phyloP scores from a whole-genome alignment of 1,140 invertebrate species.

The Bombus confusus region DNA sequence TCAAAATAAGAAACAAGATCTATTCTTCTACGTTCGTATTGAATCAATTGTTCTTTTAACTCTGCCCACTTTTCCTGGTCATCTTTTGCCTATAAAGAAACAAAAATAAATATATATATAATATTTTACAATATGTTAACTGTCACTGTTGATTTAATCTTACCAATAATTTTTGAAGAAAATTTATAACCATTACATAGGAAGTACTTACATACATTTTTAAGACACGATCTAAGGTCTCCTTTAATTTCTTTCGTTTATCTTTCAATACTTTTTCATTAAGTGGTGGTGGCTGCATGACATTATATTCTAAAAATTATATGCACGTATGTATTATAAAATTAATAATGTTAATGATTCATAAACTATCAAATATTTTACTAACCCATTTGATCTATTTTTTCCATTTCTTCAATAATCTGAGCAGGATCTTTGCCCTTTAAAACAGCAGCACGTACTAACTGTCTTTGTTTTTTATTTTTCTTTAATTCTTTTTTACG shows the following conservation, averaged over 20 bases:
- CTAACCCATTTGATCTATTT: conserved; percentile 98
- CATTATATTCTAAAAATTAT: conserved; percentile 93
- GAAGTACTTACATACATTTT: conserved; percentile 96
- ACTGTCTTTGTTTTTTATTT: conserved; percentile 97
- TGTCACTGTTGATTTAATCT: conserved; percentile 28
- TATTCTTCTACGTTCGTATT: conserved; percentile 95
- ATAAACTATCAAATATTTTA: conserved; percentile 38
- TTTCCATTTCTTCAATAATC: conserved; percentile 97
- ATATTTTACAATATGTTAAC: conserved; percentile 16
- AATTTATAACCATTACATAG: conserved; percentile 37
- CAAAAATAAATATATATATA: conserved; percentile 31
- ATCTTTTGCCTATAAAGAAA: conserved; percentile 91
- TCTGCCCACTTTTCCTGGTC: conserved; percentile 97
- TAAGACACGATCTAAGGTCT: conserved; percentile 96
- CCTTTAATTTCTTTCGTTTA: conserved; percentile 97
- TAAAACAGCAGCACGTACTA: conserved; percentile 97
- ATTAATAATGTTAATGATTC: background rate
- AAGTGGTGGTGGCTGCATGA: conserved; percentile 94
- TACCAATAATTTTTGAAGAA: conserved; percentile 44
- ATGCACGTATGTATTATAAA: conserved; percentile 30
- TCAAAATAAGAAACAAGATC: conserved; percentile 96
- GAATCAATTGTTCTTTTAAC: conserved; percentile 93
- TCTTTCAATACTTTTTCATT: conserved; percentile 99
- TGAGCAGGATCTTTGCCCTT: conserved; percentile 99
- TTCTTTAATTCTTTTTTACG: conserved; percentile 98